These are phyloP conservation scores for Nycticebus coucang DNA, from an alignment of 2,113 vertebrate genomes.

Conservation along the genomic window DNA sequence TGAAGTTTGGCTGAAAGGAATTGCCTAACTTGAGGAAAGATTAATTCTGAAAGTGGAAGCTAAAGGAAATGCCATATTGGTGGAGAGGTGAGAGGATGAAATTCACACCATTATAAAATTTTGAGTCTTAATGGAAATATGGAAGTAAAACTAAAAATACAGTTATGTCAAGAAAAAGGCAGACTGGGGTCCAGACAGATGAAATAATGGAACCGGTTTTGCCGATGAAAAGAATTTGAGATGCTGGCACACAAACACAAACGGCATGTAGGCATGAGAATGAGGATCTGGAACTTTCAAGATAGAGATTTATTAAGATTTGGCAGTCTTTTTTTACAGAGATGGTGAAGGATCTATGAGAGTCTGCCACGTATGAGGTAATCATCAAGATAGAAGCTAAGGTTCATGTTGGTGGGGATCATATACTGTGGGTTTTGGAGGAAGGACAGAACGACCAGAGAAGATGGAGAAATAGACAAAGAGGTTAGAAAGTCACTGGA, in stretches of 20 bases:
- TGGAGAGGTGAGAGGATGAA: not conserved
- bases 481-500: not conserved
- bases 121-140: not conserved
- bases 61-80: not conserved
- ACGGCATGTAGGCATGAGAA: not conserved
- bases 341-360: too few species aligned
- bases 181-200: not conserved
- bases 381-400: not conserved
- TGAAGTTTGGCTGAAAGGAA: not conserved
- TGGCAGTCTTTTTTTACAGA: not conserved
- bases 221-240: not conserved
- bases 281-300: not conserved
- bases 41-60: not conserved
- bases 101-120: not conserved
- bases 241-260: not conserved
- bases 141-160: not conserved
- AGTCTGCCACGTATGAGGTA: not conserved
- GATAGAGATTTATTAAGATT: not conserved
- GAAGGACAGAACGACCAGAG: not conserved
- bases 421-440: not conserved
- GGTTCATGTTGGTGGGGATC: not conserved
- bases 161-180: not conserved
- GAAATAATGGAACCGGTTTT: not conserved
- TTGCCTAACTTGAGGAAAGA: not conserved
- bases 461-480: not conserved